These are phyloP conservation scores for Heptranchias perlo DNA, from an alignment of 2,113 vertebrate genomes.

Conservation along the genomic window DNA sequence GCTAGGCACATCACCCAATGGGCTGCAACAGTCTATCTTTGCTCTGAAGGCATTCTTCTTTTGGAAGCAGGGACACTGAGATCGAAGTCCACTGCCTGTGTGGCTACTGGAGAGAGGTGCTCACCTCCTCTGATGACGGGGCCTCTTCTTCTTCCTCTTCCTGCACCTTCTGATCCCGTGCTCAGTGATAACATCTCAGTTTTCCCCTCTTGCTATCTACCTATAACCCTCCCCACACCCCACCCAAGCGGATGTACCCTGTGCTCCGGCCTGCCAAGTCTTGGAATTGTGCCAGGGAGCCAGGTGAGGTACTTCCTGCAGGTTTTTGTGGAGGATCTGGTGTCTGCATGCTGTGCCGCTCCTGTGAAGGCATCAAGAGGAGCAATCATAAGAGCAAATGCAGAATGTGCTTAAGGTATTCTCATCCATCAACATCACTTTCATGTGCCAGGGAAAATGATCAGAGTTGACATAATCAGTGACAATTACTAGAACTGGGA, in stretches of 20 bases:
- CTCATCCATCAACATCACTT: background rate
- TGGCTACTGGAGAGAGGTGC: background rate
- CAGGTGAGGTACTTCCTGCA: background rate
- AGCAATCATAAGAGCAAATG: background rate
- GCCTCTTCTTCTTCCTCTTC: background rate
- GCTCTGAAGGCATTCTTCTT: background rate
- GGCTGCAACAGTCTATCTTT: slow-evolving; percentile 11
- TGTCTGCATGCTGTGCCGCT: background rate
- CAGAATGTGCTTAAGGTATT: background rate
- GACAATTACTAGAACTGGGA: background rate
- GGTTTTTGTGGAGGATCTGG: background rate
- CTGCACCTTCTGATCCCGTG: background rate
- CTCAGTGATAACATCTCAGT: background rate
- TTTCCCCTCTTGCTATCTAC: background rate
- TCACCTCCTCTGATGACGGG: background rate
- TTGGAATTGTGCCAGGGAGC: background rate
- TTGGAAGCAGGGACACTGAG: background rate
- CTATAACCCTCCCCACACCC: background rate
- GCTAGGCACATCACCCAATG: background rate
- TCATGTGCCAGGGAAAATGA: background rate
- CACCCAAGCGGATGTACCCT: background rate
- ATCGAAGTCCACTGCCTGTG: background rate
- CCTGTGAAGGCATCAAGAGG: background rate
- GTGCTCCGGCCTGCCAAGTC: background rate
- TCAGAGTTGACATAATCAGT: background rate